phyloP scores from a whole-genome alignment of 1,140 invertebrate species.

The Kradibia gibbosae region DNA sequence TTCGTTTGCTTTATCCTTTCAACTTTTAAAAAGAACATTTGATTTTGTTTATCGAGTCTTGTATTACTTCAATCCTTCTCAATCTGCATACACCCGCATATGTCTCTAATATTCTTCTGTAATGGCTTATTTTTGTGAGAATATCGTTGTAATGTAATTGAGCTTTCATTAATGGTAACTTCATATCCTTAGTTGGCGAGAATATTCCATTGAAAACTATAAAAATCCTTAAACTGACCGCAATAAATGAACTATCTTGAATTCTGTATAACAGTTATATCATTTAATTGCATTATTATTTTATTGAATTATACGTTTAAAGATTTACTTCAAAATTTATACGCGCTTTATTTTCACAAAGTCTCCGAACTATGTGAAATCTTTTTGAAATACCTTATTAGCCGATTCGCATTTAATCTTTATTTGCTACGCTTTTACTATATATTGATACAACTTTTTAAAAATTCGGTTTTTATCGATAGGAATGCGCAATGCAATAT shows the following conservation, averaged over 20 bases:
- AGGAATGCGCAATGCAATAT: too few relatives aligned
- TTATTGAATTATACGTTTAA: too few relatives aligned
- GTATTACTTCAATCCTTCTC: slow-evolving; percentile 35
- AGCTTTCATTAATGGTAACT: slow-evolving; percentile 37
- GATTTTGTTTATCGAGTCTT: slow-evolving; percentile 22
- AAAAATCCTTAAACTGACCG: background rate
- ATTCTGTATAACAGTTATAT: too few relatives aligned
- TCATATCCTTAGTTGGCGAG: slow-evolving; percentile 9
- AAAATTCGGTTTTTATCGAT: too few relatives aligned
- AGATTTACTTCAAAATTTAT: too few relatives aligned
- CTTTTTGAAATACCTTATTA: too few relatives aligned
- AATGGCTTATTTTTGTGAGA: slow-evolving; percentile 72
- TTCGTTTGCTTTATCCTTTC: slow-evolving; percentile 43
- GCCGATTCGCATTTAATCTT: too few relatives aligned
- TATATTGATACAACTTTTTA: too few relatives aligned
- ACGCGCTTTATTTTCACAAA: too few relatives aligned
- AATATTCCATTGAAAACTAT: slow-evolving; percentile 37
- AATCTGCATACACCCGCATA: slow-evolving; percentile 52
- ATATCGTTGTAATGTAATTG: slow-evolving; percentile 53
- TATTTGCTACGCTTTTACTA: too few relatives aligned
- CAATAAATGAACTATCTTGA: background rate
- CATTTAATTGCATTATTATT: too few relatives aligned
- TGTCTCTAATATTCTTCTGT: slow-evolving; percentile 46
- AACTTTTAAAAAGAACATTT: slow-evolving; percentile 18
- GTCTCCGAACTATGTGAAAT: too few relatives aligned